Base-by-base conservation (phyloP, 2,888 invertebrate species). In the Caenorhabditis sp. region DNA sequence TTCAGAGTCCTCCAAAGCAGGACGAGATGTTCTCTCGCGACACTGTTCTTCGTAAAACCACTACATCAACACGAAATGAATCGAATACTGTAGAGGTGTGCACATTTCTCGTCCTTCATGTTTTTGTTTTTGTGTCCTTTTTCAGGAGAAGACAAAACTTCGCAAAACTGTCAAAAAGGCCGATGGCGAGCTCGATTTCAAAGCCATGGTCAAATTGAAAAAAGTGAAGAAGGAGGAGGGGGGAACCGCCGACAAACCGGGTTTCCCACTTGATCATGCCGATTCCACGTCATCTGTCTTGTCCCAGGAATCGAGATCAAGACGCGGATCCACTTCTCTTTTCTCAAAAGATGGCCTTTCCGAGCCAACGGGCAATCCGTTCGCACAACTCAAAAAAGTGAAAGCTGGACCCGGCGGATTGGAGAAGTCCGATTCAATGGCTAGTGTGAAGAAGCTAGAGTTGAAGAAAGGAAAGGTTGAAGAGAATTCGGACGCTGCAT, bases 341-440 rank as follows among this genome's bases (percentile, higher is more conserved):
- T 74, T 80, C 44, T 58, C 28, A 28, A 76, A 80, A 59, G 72
- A 75, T 38, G 72, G 61, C 58, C 54, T 44, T 24, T n/a, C 76
- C 16, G 85, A 82, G 19, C 74, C 47, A 51, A 59, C 82, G 49
- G 82, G 56, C 10, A 85, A 82, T 26, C 82, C 81, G 49, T 82
- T 85, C 63, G 88, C 88, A 26, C 88, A 89, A 76, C 86, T 90
- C 66, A 89, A 89, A 80, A 89, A 85, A 58, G 85, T 87, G 51
- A 70, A 80, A 49, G 16, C 75, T 58, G 75, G 75, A 28, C 66
- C 77, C 19, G 80, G 66, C 26, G 80, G 84, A 75, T 58, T 87
- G 28, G 85, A 85, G n/a, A 87, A 87, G 38, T 85, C 85, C 1
- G 87, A 87, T 63, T 85, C 84, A n/a, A 64, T 72, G 44, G 64